Percentiles rank a stretch among this genome's conserved stretches.
Evolutionary conservation across 2,113 vertebrate species (phyloP).

Genomic region (Struthio camelus): DNA sequence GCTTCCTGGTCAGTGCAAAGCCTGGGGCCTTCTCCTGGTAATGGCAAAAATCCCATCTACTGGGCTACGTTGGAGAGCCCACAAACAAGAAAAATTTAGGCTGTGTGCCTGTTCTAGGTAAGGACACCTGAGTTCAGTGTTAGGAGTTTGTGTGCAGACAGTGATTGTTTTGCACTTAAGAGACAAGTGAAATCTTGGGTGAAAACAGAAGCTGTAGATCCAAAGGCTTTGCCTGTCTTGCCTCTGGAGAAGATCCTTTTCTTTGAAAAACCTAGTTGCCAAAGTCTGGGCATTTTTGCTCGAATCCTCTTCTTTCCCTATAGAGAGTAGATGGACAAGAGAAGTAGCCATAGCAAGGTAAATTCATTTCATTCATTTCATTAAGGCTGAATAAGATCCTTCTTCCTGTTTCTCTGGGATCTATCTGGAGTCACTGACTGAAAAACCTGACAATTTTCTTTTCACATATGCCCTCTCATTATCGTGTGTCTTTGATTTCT

Average conservation of each 20-base stretch:
- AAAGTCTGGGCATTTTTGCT: background rate
- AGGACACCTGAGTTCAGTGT: background rate
- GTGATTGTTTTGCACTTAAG: background rate
- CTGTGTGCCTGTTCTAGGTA: background rate
- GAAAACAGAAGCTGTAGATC: background rate
- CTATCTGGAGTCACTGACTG: background rate
- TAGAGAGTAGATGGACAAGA: background rate
- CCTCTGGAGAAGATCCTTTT: background rate
- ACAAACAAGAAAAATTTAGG: background rate
- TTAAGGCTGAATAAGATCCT: background rate
- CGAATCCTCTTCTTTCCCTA: background rate
- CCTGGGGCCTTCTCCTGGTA: background rate
- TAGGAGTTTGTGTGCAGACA: background rate
- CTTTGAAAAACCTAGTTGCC: background rate
- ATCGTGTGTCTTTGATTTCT: background rate
- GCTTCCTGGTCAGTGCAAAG: background rate
- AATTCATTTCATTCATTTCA: background rate
- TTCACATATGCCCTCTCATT: background rate
- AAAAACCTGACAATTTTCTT: background rate
- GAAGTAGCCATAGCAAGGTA: background rate
- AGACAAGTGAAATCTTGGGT: background rate
- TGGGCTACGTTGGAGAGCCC: background rate
- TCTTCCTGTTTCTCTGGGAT: background rate
- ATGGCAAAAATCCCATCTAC: background rate
- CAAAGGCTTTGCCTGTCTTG: background rate